A percentile compares a stretch with the other conserved stretches of the same genome.
phyloP scores from a whole-genome alignment of 2,888 invertebrate species.

The Melieria omissa region DNA sequence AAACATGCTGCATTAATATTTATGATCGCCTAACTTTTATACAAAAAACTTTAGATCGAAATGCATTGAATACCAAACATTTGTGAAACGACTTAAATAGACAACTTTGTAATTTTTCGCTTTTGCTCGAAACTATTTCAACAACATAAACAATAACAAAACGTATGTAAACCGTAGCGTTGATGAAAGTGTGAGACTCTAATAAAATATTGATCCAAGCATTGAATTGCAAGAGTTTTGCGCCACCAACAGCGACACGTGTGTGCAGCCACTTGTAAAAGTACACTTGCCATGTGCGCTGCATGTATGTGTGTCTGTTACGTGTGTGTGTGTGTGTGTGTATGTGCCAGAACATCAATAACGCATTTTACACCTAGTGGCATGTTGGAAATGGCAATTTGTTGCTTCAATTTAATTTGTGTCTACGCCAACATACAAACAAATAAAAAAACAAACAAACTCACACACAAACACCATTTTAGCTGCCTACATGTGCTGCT shows the following conservation, averaged over 20 bases:
- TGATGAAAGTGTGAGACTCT: no score
- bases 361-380: neutral
- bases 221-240: neutral
- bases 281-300: neutral
- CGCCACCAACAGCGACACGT: neutral
- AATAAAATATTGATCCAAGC: neutral
- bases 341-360: constrained; percentile 2
- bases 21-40: no score
- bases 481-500: neutral
- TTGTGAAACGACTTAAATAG: no score
- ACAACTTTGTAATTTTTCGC: no score
- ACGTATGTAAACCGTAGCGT: no score
- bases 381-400: neutral
- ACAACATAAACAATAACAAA: no score
- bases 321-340: neutral
- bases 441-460: no score
- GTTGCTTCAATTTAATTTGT: constrained; percentile 2
- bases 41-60: no score
- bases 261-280: neutral
- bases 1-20: no score
- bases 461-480: neutral
- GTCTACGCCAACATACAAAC: no score
- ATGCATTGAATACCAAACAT: no score
- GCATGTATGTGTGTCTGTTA: neutral
- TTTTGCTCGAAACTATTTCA: no score